A percentile compares a stretch with the other conserved stretches of the same genome.
Evolutionary conservation across 1,140 invertebrate genomes (phyloP).

Genomic region (Achatina immaculata): DNA sequence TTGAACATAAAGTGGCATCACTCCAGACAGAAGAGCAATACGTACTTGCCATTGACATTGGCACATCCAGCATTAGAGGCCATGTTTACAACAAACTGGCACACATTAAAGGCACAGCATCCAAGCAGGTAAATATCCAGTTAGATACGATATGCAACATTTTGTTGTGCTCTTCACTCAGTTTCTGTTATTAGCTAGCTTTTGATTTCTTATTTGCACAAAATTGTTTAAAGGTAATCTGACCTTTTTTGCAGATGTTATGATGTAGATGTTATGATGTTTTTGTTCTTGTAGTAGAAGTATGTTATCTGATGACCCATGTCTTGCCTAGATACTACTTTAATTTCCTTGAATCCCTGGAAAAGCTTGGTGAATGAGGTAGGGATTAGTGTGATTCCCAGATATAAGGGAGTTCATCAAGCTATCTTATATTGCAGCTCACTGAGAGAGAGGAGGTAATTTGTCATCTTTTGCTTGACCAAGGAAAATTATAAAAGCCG

Average conservation of each 20-base stretch:
- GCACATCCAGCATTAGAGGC: slow-evolving; percentile 88
- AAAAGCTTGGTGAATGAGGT: no score
- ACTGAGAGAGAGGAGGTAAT: no score
- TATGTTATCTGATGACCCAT: no score
- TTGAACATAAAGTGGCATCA: neutral
- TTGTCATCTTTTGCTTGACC: no score
- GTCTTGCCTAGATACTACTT: no score
- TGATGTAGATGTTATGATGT: neutral
- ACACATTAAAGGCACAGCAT: slow-evolving; percentile 75
- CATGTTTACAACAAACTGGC: slow-evolving; percentile 82
- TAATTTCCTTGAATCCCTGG: no score
- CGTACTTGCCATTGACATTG: slow-evolving; percentile 83
- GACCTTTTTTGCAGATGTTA: neutral
- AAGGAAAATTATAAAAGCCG: no score
- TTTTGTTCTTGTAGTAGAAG: neutral
- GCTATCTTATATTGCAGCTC: no score
- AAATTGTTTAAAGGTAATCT: neutral
- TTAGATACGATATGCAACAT: neutral
- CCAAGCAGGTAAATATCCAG: neutral
- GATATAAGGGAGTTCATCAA: no score
- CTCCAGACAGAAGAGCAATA: slow-evolving; percentile 34
- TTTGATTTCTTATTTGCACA: neutral
- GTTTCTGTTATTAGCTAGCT: neutral
- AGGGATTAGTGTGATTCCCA: no score
- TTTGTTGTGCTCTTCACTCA: neutral